Evolutionary conservation across 1,140 invertebrate genomes (phyloP).

Genomic region (Coelopa frigida): DNA sequence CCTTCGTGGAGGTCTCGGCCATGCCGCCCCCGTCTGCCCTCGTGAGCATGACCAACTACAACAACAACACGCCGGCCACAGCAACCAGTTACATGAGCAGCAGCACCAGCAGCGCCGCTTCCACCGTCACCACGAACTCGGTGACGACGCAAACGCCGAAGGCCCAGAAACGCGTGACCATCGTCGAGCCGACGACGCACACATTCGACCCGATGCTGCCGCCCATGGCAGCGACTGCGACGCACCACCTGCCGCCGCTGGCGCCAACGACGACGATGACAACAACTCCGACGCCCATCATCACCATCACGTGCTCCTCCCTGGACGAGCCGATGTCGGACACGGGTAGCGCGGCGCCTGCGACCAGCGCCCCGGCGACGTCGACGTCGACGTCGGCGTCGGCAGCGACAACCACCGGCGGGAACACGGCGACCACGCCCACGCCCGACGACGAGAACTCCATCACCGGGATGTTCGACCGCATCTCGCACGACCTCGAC

Average conservation of each 20-base stretch:
- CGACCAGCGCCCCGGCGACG: background rate
- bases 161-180: conserved; percentile 41
- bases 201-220: conserved; percentile 39
- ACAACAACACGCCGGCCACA: background rate
- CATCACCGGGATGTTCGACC: conserved; percentile 56
- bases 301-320: conserved; percentile 19
- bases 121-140: conserved; percentile 18
- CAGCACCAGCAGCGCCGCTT: conserved; percentile 3
- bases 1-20: conserved; percentile 5
- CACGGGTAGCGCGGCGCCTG: conserved; percentile 11
- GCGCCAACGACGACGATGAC: background rate
- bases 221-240: conserved; percentile 29
- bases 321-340: conserved; percentile 17
- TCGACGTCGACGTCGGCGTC: background rate
- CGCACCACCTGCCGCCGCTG: background rate
- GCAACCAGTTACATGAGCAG: conserved; percentile 7
- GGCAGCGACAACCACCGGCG: background rate
- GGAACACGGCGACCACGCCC: background rate
- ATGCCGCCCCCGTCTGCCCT: background rate
- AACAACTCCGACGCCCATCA: conserved; percentile 13
- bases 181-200: conserved; percentile 36
- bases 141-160: conserved; percentile 34
- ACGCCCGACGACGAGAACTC: conserved; percentile 21
- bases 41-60: too few species aligned
- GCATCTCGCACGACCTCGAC: conserved; percentile 67